phyloP scores from a whole-genome alignment of 2,888 invertebrate genomes.

The Invenusta paracnida region DNA sequence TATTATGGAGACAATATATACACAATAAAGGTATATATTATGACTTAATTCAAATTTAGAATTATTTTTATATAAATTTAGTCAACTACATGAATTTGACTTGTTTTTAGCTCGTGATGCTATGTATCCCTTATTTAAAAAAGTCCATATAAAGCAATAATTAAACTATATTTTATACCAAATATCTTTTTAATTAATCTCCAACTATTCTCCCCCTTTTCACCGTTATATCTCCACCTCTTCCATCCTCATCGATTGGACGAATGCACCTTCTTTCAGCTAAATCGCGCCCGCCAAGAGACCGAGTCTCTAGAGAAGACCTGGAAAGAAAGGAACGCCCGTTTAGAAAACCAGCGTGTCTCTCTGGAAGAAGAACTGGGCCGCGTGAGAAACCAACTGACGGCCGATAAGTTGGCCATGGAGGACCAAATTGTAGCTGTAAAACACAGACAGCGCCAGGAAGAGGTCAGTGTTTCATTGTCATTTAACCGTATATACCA shows the following conservation, averaged over 20 bases:
- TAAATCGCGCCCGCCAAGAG: slow-evolving; percentile 53
- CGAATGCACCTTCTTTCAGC: too few relatives aligned
- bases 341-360: slow-evolving; percentile 52
- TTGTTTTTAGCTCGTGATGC: neutral
- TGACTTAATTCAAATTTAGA: too few relatives aligned
- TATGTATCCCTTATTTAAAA: neutral
- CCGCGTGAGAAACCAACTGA: slow-evolving; percentile 51
- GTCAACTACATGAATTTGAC: too few relatives aligned
- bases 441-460: slow-evolving; percentile 54
- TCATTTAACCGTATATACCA: neutral
- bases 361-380: slow-evolving; percentile 57
- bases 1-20: too few relatives aligned
- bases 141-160: too few relatives aligned
- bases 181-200: neutral
- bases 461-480: slow-evolving; percentile 51
- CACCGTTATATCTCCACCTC: neutral
- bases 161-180: too few relatives aligned
- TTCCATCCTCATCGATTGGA: neutral
- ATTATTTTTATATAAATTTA: too few relatives aligned
- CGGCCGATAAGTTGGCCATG: slow-evolving; percentile 52
- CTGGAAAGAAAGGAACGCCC: slow-evolving; percentile 54
- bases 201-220: neutral
- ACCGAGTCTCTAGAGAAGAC: slow-evolving; percentile 53
- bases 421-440: slow-evolving; percentile 54
- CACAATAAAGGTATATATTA: too few relatives aligned